Percentiles rank a stretch among this genome's conserved stretches.
Conservation (phyloP, 2,113 vertebrate species). For the Mirza zaza region DNA sequence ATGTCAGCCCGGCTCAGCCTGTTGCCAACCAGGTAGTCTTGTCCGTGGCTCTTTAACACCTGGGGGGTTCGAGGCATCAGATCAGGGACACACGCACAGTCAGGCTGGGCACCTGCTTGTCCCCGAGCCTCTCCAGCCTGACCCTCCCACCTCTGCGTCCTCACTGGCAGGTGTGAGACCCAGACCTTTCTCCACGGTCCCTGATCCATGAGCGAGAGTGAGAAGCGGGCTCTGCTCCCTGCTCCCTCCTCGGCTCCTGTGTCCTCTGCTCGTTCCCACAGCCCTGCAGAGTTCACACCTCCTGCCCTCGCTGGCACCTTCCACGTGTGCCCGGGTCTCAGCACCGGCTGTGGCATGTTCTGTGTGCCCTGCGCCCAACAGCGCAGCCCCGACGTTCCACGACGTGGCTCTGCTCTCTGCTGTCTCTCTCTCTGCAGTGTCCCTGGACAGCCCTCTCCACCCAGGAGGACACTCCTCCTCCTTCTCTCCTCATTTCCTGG, state of each 20-base stretch:
- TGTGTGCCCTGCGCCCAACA: background rate
- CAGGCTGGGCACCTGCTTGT: background rate
- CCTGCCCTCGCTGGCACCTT: background rate
- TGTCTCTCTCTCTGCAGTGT: too few relatives aligned
- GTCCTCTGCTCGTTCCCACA: background rate
- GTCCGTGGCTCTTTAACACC: constrained; percentile 82
- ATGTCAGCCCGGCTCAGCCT: constrained; percentile 90
- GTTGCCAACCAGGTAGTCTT: constrained; percentile 89
- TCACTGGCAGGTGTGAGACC: accelerated
- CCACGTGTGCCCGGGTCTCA: background rate
- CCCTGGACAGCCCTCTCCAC: too few relatives aligned
- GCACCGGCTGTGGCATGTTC: accelerated
- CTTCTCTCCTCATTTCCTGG: background rate
- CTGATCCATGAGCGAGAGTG: background rate
- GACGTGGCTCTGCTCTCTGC: background rate
- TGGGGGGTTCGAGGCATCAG: constrained; percentile 51
- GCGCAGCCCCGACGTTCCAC: background rate
- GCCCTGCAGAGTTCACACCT: background rate
- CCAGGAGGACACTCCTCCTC: background rate
- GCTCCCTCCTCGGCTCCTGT: too few relatives aligned
- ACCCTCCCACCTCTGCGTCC: background rate
- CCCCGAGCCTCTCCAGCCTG: background rate
- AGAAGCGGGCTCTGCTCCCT: background rate
- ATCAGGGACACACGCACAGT: accelerated
- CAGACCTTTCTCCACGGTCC: background rate